A percentile compares a stretch with the other conserved stretches of the same genome.
Conservation (phyloP, 2,888 invertebrate species). For the Lepetodrilus schrolli region DNA sequence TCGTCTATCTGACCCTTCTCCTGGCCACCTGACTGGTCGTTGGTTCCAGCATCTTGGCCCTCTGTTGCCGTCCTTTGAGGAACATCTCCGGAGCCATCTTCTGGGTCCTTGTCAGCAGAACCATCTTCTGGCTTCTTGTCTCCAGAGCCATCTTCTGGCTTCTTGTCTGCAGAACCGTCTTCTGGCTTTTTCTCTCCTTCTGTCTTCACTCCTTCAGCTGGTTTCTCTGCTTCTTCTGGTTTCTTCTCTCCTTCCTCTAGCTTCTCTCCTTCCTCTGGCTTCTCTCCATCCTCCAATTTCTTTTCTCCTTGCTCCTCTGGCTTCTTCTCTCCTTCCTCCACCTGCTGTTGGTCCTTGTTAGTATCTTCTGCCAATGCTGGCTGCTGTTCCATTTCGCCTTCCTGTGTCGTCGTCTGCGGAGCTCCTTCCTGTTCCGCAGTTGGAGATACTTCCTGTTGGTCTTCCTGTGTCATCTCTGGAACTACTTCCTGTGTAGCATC, state of each 20-base stretch:
- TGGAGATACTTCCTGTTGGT: neutral
- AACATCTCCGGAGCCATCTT: no score
- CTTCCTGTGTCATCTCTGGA: neutral
- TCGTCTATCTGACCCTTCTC: neutral
- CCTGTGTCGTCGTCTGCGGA: neutral
- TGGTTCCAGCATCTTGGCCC: neutral
- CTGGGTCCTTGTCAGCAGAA: neutral
- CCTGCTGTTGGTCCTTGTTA: slow-evolving; percentile 18
- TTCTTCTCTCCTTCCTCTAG: slow-evolving; percentile 30
- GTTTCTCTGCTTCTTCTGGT: no score
- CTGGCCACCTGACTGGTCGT: neutral
- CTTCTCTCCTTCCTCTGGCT: neutral
- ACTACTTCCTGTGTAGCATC: neutral
- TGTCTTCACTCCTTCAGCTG: slow-evolving; percentile 24
- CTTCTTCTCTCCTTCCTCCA: neutral
- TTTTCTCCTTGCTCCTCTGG: slow-evolving; percentile 29
- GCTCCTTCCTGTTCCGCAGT: slow-evolving; percentile 27
- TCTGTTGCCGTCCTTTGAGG: no score
- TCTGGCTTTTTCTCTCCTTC: no score
- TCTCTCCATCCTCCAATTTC: slow-evolving; percentile 8
- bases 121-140: neutral
- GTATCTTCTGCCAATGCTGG: neutral
- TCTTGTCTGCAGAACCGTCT: neutral
- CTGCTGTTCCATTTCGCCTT: neutral
- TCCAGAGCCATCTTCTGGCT: neutral